Base-by-base conservation (phyloP, 2,888 invertebrate species). In the Drosophila atripex region DNA sequence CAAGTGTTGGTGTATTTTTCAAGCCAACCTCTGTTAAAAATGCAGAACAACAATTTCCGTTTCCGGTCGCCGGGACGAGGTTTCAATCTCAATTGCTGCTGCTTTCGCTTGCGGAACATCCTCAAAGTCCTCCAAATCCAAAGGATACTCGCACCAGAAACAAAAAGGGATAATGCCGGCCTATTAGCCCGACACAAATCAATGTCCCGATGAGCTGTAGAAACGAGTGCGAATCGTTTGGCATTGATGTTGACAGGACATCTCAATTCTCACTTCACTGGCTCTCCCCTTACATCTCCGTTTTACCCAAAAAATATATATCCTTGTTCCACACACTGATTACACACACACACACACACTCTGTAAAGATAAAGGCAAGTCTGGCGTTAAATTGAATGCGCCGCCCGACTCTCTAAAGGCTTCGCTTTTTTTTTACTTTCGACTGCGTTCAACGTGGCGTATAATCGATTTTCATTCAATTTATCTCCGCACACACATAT, bases 21-120 rank as follows among this genome's bases (percentile, higher is more conserved):
- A n/a, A n/a, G 23, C 84, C 49, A 66, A 84, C 83, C 83, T 84
- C 71, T 74, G 71, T 88, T 88, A 86, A 88, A 88, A 86, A 88
- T 84, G 84, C 88, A 84, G 43, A 80, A 76, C 84, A 84, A 84
- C 78, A 86, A 88, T 80, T 83, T 84, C 86, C 86, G 86, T 71
- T 84, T 84, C 80, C 84, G 80, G 21, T 79, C 80, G 70, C 73
- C 70, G 52, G 80, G 56, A 30, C 69, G 54, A 16, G 70, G 65
- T 25, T 64, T 78, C 35, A 78, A 61, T 56, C 77, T 65, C 71
- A 78, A 58, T 66, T 86, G 84, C 51, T 84, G 78, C 16, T 70
- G 72, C 23, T 59, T 65, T 30, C 72, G 74, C 65, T 87, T 78
- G 73, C 75, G 74, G 63, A 85, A 69, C 82, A 82, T 82, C 56